Conservation (phyloP, 2,797 vertebrate genomes). For the Crax fasciolata region DNA sequence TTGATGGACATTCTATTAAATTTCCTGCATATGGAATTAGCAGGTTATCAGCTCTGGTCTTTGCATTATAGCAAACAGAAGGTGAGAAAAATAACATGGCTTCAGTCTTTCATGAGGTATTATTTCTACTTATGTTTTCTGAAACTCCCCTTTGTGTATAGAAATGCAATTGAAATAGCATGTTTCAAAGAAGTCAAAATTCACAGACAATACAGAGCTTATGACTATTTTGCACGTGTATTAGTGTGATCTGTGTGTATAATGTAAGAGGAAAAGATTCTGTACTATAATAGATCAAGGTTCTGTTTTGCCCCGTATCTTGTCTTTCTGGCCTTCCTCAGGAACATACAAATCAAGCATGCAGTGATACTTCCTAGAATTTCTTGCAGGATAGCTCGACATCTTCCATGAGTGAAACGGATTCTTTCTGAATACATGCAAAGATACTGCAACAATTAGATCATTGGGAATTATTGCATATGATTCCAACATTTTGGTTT, state of each 20-base stretch:
- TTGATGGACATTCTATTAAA: not conserved
- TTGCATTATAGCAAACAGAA: not conserved
- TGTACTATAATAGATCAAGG: not conserved
- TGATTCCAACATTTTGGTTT: not conserved
- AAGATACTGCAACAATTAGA: not conserved
- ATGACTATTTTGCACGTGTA: not conserved
- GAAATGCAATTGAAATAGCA: not conserved
- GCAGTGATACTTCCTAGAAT: not conserved
- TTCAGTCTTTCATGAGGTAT: not conserved
- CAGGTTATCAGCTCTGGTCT: not conserved
- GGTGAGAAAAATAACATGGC: not conserved
- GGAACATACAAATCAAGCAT: not conserved
- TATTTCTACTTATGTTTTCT: not conserved
- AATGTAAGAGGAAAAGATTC: not conserved
- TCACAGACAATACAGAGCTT: not conserved
- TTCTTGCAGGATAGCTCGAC: not conserved
- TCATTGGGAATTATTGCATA: not conserved
- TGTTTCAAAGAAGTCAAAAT: not conserved
- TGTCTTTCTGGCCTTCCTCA: not conserved
- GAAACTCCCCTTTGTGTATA: not conserved
- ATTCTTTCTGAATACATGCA: not conserved
- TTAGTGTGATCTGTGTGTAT: not conserved
- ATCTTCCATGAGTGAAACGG: not conserved
- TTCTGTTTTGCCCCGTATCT: not conserved
- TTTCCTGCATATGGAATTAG: not conserved